These are phyloP conservation scores for Leptinotarsa peninsularis DNA, from an alignment of 2,888 invertebrate species.

Conservation along the genomic window DNA sequence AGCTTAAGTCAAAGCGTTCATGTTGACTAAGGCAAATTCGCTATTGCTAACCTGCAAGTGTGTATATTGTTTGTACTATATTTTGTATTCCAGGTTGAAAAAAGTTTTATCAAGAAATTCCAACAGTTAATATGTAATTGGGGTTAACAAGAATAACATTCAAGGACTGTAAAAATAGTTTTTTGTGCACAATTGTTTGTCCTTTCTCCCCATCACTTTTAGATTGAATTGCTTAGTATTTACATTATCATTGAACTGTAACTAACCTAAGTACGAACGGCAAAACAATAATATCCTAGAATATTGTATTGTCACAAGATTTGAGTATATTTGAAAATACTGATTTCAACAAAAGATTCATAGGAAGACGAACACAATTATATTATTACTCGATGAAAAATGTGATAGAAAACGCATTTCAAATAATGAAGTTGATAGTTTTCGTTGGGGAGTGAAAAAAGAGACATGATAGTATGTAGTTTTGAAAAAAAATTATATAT, in stretches of 20 bases:
- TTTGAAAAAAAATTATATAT: neutral
- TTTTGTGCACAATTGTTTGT: constrained; percentile 1
- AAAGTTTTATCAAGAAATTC: too few relatives aligned
- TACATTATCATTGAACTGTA: constrained; percentile 32
- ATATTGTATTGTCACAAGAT: constrained; percentile 65
- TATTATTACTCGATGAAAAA: neutral
- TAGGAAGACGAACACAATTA: constrained; percentile 44
- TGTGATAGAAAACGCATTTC: neutral
- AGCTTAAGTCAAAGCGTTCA: too few relatives aligned
- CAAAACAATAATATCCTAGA: constrained; percentile 49
- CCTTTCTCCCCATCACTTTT: constrained; percentile 23
- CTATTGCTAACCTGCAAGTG: too few relatives aligned
- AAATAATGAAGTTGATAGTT: neutral
- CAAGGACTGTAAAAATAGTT: too few relatives aligned
- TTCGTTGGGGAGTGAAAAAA: neutral
- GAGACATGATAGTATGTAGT: neutral
- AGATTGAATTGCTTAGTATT: constrained; percentile 30
- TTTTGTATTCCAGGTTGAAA: too few relatives aligned
- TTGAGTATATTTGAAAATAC: constrained; percentile 60
- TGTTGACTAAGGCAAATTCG: too few relatives aligned
- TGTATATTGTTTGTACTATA: too few relatives aligned
- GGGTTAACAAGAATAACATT: too few relatives aligned
- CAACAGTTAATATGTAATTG: too few relatives aligned
- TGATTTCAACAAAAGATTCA: constrained; percentile 44
- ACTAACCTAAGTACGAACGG: constrained; percentile 35